Conservation (phyloP, 1,140 invertebrate species). For the Drosophila tropicalis region DNA sequence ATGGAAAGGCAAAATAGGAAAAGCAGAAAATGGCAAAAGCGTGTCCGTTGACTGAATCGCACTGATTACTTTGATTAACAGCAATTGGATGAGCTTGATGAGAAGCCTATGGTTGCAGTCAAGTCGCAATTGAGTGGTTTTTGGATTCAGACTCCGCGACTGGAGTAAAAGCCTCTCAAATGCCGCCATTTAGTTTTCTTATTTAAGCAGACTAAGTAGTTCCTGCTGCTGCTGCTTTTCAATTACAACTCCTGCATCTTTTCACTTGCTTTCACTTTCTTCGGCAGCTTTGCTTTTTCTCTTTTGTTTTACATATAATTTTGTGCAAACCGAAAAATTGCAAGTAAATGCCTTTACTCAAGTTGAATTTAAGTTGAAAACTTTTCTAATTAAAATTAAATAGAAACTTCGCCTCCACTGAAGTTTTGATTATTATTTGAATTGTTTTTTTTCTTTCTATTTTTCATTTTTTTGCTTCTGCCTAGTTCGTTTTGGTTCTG, state of each 20-base stretch:
- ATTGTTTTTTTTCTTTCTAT: slow-evolving; percentile 36
- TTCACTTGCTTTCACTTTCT: slow-evolving; percentile 12
- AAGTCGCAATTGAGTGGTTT: background rate
- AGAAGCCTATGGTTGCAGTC: slow-evolving; percentile 38
- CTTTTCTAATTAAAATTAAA: slow-evolving; percentile 81
- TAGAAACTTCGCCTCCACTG: slow-evolving; percentile 64
- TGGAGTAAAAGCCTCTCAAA: background rate
- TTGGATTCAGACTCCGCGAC: background rate
- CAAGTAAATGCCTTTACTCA: slow-evolving; percentile 52
- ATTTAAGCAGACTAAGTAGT: no score
- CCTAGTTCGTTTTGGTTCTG: slow-evolving; percentile 21
- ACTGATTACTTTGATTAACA: slow-evolving; percentile 11
- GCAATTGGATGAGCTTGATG: slow-evolving; percentile 24
- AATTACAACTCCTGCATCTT: slow-evolving; percentile 25
- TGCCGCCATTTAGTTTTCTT: background rate
- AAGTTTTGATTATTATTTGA: slow-evolving; percentile 78
- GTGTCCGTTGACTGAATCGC: background rate
- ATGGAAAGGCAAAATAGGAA: background rate
- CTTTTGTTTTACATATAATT: slow-evolving; percentile 61
- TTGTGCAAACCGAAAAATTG: slow-evolving; percentile 49
- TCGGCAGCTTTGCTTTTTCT: slow-evolving; percentile 2
- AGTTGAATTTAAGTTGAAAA: slow-evolving; percentile 74
- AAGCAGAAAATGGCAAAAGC: background rate
- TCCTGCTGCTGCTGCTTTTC: slow-evolving; percentile 4
- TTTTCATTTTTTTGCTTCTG: background rate